Base-by-base conservation (phyloP, 2,113 vertebrate genomes). In the Nestor notabilis region DNA sequence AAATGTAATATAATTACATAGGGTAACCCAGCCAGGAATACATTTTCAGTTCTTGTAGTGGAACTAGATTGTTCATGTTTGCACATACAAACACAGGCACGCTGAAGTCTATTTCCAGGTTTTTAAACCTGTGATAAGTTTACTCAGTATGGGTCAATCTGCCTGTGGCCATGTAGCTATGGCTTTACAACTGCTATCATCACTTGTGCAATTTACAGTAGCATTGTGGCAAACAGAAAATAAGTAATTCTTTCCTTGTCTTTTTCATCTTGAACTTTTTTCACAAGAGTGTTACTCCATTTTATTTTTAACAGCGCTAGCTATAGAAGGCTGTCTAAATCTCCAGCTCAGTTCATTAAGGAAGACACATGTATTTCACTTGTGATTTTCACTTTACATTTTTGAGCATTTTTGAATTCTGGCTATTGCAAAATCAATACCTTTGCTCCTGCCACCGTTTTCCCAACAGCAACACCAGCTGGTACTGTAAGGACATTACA, bases 91-190 rank as follows among this genome's bases (percentile, higher is more conserved):
- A 77, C 44, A 7, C 3, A 58, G 24, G n/a, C 71, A 66, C 3
- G 2, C 74, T 64, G 72, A 70, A n/a, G 55, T 31, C 17, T 20
- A 0, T 69, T 79, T 94, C 74, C 65, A 78, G 60, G 78, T 77
- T 80, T 87, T 66, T 43, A 80, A 95, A 80, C 76, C 83, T 66
- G 43, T 53, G 31, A 44, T 66, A 63, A 60, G 77, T 94, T 95
- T 95, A 44, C 87, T 72, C 65, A 87, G 77, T n/a, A 5, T 56
- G 74, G 81, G 44, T 82, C 94, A 93, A 82, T 81, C 91, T 82
- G 39, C 56, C 37, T 4, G 1, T 25, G 39, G 39, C 39, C 39
- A 39, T 39, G 35, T 60, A 87, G 75, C 89, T 56, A 0, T 95
- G 89, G 81, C 89, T 89, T 94, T 94, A 68, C 47, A 64, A n/a